Conservation (phyloP, 2,113 vertebrate species). For the Petaurus breviceps region DNA sequence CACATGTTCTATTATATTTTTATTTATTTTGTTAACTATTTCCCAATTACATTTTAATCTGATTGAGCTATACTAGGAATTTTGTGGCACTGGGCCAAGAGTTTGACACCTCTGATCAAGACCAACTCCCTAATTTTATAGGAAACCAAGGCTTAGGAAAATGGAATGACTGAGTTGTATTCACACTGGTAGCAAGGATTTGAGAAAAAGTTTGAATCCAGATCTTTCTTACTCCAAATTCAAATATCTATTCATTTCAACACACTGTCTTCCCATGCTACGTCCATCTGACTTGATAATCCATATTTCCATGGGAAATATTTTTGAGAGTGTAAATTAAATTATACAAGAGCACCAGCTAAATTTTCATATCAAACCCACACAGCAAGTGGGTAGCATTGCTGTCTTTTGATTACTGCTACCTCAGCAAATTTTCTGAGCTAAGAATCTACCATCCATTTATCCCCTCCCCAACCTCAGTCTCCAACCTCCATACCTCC, state of each 20-base stretch:
- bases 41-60: neutral
- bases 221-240: neutral
- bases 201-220: neutral
- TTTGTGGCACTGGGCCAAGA: neutral
- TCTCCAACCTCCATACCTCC: neutral
- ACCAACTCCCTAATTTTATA: neutral
- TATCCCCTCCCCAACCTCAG: neutral
- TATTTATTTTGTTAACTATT: neutral
- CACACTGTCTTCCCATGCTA: neutral
- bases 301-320: neutral
- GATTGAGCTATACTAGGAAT: neutral
- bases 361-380: constrained; percentile 55
- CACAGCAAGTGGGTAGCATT: neutral
- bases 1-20: neutral
- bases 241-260: neutral
- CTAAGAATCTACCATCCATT: neutral
- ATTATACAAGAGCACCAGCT: constrained; percentile 6
- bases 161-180: neutral
- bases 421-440: neutral
- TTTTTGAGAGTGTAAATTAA: neutral
- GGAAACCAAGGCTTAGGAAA: neutral
- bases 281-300: constrained; percentile 1
- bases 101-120: neutral
- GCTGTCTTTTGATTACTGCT: constrained; percentile 30
- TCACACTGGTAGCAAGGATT: neutral